phyloP scores from a whole-genome alignment of 2,113 vertebrate genomes.

The Cynoglossus semilaevis region DNA sequence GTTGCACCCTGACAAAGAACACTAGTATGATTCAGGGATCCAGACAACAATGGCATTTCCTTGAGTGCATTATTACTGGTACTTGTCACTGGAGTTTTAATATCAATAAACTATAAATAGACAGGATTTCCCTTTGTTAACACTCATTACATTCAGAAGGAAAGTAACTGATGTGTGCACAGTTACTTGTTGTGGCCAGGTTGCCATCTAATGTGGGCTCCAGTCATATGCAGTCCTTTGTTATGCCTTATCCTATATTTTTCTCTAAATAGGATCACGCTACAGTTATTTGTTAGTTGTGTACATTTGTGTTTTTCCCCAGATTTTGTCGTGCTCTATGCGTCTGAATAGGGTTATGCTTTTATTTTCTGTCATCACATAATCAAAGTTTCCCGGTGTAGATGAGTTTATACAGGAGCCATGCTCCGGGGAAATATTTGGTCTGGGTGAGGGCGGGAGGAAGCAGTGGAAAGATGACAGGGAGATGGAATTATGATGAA shows the following conservation, averaged over 20 bases:
- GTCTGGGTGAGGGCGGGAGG: conserved; percentile 23
- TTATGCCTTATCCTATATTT: no score
- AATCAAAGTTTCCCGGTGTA: conserved; percentile 29
- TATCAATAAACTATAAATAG: no score
- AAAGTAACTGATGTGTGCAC: no score
- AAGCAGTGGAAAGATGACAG: conserved; percentile 26
- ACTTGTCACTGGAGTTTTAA: no score
- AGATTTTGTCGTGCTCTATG: not conserved
- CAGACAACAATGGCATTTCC: conserved; percentile 6
- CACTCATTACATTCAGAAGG: no score
- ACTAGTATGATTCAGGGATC: conserved; percentile 17
- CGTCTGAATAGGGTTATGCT: not conserved
- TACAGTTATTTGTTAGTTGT: no score
- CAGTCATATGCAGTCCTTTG: no score
- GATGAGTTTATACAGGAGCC: conserved; percentile 24
- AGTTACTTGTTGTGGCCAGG: no score
- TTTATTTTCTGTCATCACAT: not conserved
- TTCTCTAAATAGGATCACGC: no score
- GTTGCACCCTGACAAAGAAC: conserved; percentile 7
- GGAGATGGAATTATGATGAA: conserved; percentile 39
- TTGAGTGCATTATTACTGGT: conserved; percentile 12
- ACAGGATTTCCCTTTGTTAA: no score
- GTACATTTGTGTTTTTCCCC: no score
- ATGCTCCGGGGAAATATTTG: conserved; percentile 53
- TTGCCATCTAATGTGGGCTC: no score